Conservation (phyloP, 2,888 invertebrate genomes). For the Mythimna ferrago region DNA sequence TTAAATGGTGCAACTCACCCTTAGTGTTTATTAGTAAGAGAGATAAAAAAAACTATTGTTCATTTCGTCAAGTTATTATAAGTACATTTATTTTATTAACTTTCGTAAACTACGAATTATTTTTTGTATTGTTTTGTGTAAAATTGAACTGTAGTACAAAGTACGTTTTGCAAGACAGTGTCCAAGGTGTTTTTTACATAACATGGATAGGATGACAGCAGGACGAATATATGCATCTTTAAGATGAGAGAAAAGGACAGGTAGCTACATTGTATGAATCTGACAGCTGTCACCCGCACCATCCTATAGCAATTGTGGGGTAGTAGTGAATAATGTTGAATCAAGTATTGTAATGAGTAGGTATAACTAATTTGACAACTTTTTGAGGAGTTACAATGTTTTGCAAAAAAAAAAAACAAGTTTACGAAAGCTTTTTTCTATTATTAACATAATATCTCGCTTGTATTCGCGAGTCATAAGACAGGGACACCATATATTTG, state of each 20-base stretch:
- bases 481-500: neutral
- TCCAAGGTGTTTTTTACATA: too few relatives aligned
- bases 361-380: neutral
- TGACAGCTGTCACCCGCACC: too few relatives aligned
- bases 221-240: too few relatives aligned
- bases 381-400: neutral
- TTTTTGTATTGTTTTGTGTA: neutral
- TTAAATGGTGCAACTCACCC: too few relatives aligned
- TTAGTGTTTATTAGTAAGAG: conserved; percentile 4
- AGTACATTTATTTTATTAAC: conserved; percentile 5
- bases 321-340: neutral
- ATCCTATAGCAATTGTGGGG: too few relatives aligned
- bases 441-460: neutral
- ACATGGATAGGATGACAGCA: too few relatives aligned
- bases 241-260: too few relatives aligned
- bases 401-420: neutral
- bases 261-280: too few relatives aligned
- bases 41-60: neutral
- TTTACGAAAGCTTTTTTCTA: conserved; percentile 32
- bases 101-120: neutral
- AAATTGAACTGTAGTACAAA: neutral
- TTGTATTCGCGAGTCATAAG: neutral
- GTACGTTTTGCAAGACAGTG: neutral
- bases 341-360: neutral
- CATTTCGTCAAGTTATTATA: neutral